Evolutionary conservation across 2,113 vertebrate species (phyloP), one percentile per base, ranked within the genome.

Genomic region (Acinonyx jubatus): DNA sequence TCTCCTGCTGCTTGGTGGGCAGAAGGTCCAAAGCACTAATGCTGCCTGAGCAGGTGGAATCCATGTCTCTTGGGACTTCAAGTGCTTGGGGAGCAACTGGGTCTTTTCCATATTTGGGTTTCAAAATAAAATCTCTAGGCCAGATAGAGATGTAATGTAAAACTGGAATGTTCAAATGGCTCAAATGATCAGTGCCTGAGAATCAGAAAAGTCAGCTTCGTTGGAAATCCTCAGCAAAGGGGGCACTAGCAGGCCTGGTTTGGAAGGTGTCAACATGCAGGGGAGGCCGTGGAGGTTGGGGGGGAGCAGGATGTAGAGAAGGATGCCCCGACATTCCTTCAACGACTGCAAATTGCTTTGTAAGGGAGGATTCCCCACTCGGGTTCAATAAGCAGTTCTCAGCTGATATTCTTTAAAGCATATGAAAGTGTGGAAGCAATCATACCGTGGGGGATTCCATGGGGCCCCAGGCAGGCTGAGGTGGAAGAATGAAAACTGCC

Each of bases 361-460:
- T 36, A 48, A 90, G 74, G 74, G 83, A 84, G 66, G 78, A 41
- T 71, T 91, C 89, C 82, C 79, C 61, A 38, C 66, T 96, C 1
- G 1, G 61, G 82, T 92, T 82, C 96, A 89, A 71, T 89, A 68
- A 82, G 85, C 63, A 27, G 11, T 68, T 88, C 68, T 96, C 85
- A 69, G 73, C 78, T 85, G 95, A 92, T 93, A 76, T 45, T 88
- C 95, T 89, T 92, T 82, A 65, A 92, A 92, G 76, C 92, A 11
- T 29, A 73, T 25, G 13, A 45, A 92, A 97, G 96, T 96, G 86
- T 98, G 96, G 96, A 97, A 97, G 86, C 92, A 96, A 96, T 97
- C 94, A 96, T 63, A 12, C 33, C 0, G 7, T 21, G 48, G 96
- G 66, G 83, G 52, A 36, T 86, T 97, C 84, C 76, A 71, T 13